A percentile compares a stretch with the other conserved stretches of the same genome.
These are phyloP conservation scores for Pocillopora verrucosa DNA, from an alignment of 64 coral and sea anemone genomes.

Conservation along the genomic window DNA sequence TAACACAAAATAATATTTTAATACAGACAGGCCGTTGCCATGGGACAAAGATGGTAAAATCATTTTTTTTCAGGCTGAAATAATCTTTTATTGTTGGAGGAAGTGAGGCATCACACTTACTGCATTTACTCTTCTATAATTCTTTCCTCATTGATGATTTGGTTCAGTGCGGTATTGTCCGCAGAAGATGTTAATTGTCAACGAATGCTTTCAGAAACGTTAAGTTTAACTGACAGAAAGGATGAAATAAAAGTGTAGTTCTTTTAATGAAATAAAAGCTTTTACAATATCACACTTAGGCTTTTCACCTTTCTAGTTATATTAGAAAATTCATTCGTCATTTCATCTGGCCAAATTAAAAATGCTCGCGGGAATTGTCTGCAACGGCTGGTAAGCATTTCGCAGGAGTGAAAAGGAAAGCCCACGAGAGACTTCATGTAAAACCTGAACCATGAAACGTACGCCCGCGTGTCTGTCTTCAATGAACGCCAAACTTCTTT, in stretches of 20 bases:
- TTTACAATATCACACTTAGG: conserved; percentile 2
- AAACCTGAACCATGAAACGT: too few species aligned
- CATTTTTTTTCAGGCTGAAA: not conserved
- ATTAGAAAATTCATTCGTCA: not conserved
- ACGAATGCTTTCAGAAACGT: not conserved
- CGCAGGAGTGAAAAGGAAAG: not conserved
- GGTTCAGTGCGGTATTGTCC: not conserved
- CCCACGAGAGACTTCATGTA: not conserved
- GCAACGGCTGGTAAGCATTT: not conserved
- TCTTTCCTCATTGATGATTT: not conserved
- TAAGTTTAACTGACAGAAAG: not conserved
- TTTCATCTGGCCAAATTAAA: not conserved
- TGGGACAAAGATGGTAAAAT: not conserved
- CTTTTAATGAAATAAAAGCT: conserved; percentile 28
- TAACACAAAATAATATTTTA: not conserved
- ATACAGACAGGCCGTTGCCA: not conserved
- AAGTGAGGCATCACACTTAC: not conserved
- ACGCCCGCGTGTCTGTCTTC: not conserved
- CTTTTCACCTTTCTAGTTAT: not conserved
- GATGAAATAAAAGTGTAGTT: conserved; percentile 17
- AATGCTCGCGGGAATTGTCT: not conserved
- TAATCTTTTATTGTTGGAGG: not conserved
- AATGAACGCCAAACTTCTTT: not conserved
- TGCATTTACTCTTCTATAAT: not conserved
- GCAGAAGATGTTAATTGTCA: not conserved